These are phyloP conservation scores for Fratercula arctica DNA, from an alignment of 2,797 vertebrate species.

Conservation along the genomic window DNA sequence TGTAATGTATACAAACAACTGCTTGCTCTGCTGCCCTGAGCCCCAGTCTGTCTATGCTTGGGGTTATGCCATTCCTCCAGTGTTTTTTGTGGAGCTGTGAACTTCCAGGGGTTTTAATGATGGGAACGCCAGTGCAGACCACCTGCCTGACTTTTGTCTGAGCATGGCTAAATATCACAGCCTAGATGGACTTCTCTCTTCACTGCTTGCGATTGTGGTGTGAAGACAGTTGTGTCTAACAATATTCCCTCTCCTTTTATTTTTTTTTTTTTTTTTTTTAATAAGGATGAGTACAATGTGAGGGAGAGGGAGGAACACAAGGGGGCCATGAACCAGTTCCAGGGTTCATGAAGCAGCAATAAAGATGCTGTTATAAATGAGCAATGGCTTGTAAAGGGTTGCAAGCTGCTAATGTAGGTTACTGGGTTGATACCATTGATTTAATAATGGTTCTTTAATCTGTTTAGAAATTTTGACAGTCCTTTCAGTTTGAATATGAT, in stretches of 20 bases:
- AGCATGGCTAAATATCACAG: fast-evolving
- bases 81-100: not conserved
- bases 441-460: not conserved
- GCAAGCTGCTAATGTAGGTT: not conserved
- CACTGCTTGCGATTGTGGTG: not conserved
- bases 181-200: not conserved
- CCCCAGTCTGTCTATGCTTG: fast-evolving
- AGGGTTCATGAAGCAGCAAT: not conserved
- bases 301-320: not conserved
- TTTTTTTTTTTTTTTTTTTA: too few species aligned
- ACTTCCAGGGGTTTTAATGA: not conserved
- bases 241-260: not conserved
- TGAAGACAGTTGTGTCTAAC: not conserved
- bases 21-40: not conserved
- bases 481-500: not conserved
- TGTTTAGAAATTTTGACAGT: not conserved
- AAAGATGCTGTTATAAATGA: not conserved
- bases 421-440: not conserved
- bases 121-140: not conserved
- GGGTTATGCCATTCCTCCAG: not conserved
- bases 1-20: not conserved
- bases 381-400: constrained; percentile 3
- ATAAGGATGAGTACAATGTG: not conserved
- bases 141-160: not conserved
- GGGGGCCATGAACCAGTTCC: not conserved